A percentile compares a stretch with the other conserved stretches of the same genome.
Conservation (phyloP, 2,113 vertebrate genomes). For the Pantherophis guttatus region DNA sequence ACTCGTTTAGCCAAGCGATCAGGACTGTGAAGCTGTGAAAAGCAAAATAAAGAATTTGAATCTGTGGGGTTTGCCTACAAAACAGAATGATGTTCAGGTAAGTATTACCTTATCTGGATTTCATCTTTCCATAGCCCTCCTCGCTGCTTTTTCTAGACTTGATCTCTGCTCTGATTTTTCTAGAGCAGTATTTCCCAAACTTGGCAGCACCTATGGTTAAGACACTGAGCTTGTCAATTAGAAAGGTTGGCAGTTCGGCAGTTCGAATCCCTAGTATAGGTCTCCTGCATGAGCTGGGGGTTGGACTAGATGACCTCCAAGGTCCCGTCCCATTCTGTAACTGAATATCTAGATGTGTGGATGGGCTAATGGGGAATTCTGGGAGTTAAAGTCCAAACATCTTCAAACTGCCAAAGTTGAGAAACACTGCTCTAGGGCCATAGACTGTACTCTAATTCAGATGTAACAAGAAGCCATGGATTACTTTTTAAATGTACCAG, state of each 20-base stretch:
- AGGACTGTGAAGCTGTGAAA: neutral
- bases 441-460: neutral
- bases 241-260: no score
- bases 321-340: no score
- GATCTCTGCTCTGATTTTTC: neutral
- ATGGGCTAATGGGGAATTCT: neutral
- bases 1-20: slow-evolving; percentile 25
- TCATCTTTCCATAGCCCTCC: neutral
- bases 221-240: no score
- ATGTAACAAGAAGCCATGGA: neutral
- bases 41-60: neutral
- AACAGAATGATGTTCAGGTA: neutral
- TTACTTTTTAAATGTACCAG: neutral
- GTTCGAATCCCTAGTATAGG: no score
- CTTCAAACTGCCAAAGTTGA: neutral
- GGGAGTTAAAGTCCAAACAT: no score
- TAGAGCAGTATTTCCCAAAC: neutral
- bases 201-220: neutral
- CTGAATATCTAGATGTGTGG: neutral
- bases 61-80: neutral
- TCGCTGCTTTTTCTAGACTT: neutral
- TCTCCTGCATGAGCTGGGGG: no score
- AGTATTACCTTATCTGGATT: neutral
- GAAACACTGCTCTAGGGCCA: neutral
- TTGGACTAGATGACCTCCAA: no score